Percentiles rank a stretch among this genome's conserved stretches.
Evolutionary conservation across 2,888 invertebrate species (phyloP).

Genomic region (Drosophila eohydei): DNA sequence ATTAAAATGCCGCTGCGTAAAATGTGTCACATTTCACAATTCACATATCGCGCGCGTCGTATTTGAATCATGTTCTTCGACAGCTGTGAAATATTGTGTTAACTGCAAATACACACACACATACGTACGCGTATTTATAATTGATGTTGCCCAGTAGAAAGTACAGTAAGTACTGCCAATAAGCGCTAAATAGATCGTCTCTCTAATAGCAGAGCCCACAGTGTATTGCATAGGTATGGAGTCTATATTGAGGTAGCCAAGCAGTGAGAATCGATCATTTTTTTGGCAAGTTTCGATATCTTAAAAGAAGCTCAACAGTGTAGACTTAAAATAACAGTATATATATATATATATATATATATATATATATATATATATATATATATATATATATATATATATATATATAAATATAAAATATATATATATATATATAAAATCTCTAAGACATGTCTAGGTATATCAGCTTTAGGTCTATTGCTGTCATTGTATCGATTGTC

Average conservation of each 20-base stretch:
- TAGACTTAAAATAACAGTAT: no score
- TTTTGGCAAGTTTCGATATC: no score
- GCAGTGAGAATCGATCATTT: neutral
- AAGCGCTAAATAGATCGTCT: neutral
- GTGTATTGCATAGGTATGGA: neutral
- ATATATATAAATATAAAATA: no score
- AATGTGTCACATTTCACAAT: conserved; percentile 67
- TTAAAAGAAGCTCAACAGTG: no score
- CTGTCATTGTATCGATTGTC: neutral
- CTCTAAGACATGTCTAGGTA: no score
- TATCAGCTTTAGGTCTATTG: no score
- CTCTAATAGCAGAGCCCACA: neutral
- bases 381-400: no score
- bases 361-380: no score
- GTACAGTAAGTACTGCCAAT: conserved; percentile 8
- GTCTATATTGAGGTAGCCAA: neutral
- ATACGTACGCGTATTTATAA: conserved; percentile 12
- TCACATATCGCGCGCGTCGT: conserved; percentile 28
- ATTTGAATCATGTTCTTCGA: conserved; percentile 49
- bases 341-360: no score
- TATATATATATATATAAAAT: no score
- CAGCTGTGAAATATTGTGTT: conserved; percentile 58
- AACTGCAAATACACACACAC: conserved; percentile 28
- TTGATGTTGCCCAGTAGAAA: conserved; percentile 18
- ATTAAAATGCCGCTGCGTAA: conserved; percentile 47